A percentile compares a stretch with the other conserved stretches of the same genome.
phyloP scores from a whole-genome alignment of 1,140 invertebrate species.

The Pectinophora gossypiella region DNA sequence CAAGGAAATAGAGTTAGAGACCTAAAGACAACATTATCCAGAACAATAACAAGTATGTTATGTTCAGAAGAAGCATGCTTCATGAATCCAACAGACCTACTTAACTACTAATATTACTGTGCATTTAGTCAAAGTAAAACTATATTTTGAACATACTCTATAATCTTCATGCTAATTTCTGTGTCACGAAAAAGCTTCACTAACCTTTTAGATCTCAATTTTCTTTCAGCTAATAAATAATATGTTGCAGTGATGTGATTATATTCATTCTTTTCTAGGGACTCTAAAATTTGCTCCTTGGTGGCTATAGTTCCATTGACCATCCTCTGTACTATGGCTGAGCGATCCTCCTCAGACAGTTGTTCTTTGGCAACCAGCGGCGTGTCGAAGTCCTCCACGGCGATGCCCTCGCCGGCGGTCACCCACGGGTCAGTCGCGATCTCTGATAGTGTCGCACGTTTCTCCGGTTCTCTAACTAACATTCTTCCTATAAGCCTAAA shows the following conservation, averaged over 20 bases:
- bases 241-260: slow-evolving; percentile 99
- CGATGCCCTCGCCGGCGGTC: slow-evolving; percentile 72
- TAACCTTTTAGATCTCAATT: slow-evolving; percentile 82
- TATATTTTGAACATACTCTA: background rate
- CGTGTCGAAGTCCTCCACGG: slow-evolving; percentile 62
- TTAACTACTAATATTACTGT: too few relatives aligned
- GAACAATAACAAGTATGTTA: too few relatives aligned
- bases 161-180: too few relatives aligned
- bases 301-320: slow-evolving; percentile 95
- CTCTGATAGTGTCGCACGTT: slow-evolving; percentile 90
- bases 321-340: slow-evolving; percentile 96
- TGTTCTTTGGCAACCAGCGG: slow-evolving; percentile 63
- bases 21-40: too few relatives aligned
- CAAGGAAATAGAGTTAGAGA: too few relatives aligned
- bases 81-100: too few relatives aligned
- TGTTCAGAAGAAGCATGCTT: too few relatives aligned
- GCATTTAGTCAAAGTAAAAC: background rate
- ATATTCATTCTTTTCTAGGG: slow-evolving; percentile 96
- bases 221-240: slow-evolving; percentile 96
- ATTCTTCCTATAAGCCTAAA: slow-evolving; percentile 91
- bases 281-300: slow-evolving; percentile 94
- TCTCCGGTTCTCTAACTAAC: slow-evolving; percentile 94
- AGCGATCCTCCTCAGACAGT: slow-evolving; percentile 91
- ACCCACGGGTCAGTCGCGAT: slow-evolving; percentile 95
- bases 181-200: slow-evolving; percentile 2